Evolutionary conservation across 2,797 vertebrate genomes (phyloP).

Genomic region (Betta splendens): DNA sequence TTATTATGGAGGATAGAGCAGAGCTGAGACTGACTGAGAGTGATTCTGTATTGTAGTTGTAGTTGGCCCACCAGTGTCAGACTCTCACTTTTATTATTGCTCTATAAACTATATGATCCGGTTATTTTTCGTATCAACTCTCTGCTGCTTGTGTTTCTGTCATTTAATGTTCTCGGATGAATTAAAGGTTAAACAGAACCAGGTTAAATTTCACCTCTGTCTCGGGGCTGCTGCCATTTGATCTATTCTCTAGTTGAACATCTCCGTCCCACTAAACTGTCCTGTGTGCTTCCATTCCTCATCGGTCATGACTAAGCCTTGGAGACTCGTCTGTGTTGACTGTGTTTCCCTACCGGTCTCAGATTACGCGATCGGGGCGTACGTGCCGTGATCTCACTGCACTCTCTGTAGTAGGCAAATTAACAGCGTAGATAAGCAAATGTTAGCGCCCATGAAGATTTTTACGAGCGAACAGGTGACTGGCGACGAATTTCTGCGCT

Average conservation of each 20-base stretch:
- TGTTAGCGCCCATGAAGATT: constrained; percentile 31
- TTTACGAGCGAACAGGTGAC: constrained; percentile 10
- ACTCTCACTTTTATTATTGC: constrained; percentile 15
- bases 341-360: constrained; percentile 47
- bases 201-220: neutral
- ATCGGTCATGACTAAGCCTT: constrained; percentile 46
- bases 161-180: constrained; percentile 23
- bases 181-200: constrained; percentile 1
- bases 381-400: constrained; percentile 21
- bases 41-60: constrained; percentile 27
- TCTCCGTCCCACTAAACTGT: too few species aligned
- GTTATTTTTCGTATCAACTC: constrained; percentile 31
- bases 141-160: constrained; percentile 36
- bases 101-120: constrained; percentile 15
- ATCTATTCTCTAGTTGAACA: neutral
- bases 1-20: constrained; percentile 18
- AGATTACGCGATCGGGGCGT: constrained; percentile 44
- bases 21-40: neutral
- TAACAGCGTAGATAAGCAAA: constrained; percentile 47
- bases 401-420: constrained; percentile 51
- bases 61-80: constrained; percentile 18
- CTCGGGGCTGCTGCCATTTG: neutral
- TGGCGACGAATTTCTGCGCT: constrained; percentile 11
- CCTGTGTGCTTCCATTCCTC: constrained; percentile 38
- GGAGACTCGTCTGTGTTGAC: constrained; percentile 44